Conservation (phyloP, 1,140 invertebrate species). For the Gryon sp. region DNA sequence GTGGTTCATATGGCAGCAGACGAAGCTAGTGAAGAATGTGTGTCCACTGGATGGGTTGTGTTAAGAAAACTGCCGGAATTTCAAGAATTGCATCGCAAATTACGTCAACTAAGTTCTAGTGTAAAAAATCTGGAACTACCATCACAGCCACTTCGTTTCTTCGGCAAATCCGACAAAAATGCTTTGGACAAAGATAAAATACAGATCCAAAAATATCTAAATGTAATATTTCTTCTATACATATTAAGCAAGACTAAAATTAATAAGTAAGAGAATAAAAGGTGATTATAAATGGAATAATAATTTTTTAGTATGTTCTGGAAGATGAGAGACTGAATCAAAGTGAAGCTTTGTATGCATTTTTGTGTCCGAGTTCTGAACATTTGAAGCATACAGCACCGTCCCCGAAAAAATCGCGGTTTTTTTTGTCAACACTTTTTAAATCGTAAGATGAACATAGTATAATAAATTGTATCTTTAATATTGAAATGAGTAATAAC, state of each 20-base stretch:
- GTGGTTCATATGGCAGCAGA: constrained; percentile 87
- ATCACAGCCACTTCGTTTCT: constrained; percentile 87
- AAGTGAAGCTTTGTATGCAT: constrained; percentile 93
- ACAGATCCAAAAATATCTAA: constrained; percentile 91
- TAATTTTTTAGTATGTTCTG: constrained; percentile 89
- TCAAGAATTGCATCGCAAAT: constrained; percentile 90
- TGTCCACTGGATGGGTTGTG: constrained; percentile 91
- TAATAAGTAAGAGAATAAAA: too few species aligned
- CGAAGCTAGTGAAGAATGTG: constrained; percentile 82
- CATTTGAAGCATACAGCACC: constrained; percentile 88
- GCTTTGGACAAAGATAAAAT: constrained; percentile 89
- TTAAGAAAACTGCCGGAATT: constrained; percentile 90
- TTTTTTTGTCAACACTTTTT: constrained; percentile 91
- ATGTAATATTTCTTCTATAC: constrained; percentile 83
- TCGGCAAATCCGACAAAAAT: constrained; percentile 88
- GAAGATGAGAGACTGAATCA: constrained; percentile 92
- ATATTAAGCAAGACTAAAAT: too few species aligned
- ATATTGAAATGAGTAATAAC: background rate
- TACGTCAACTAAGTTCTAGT: constrained; percentile 88
- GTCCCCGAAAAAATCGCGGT: constrained; percentile 89
- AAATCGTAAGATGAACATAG: constrained; percentile 83
- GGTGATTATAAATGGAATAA: too few species aligned
- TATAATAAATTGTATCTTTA: background rate
- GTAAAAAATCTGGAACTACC: constrained; percentile 90
- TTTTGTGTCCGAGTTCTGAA: constrained; percentile 93